Evolutionary conservation across 2,797 vertebrate species (phyloP).

Genomic region (Diplodus puntazzo): DNA sequence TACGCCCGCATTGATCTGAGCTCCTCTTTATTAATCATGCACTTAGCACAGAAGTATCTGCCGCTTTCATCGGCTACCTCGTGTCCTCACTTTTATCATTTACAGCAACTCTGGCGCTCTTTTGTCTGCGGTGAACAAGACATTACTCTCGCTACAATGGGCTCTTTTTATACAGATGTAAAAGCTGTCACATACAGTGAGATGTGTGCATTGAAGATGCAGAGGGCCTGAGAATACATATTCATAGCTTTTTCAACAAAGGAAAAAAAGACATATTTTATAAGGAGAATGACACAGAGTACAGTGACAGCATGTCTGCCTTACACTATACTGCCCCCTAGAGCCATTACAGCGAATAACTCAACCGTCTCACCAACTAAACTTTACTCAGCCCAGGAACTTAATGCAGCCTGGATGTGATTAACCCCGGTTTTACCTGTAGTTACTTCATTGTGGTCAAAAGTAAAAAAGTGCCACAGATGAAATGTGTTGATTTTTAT

Average conservation of each 20-base stretch:
- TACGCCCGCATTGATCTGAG: conserved; percentile 66
- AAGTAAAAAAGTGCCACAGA: conserved; percentile 77
- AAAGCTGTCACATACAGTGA: conserved; percentile 22
- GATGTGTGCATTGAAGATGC: conserved; percentile 40
- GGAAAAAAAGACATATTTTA: conserved; percentile 12
- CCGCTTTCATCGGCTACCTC: conserved; percentile 70
- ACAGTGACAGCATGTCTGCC: not conserved
- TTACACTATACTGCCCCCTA: conserved; percentile 68
- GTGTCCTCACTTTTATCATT: conserved; percentile 70
- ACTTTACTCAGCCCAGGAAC: too few relatives aligned
- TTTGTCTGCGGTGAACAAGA: conserved; percentile 57
- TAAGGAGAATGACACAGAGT: conserved; percentile 14
- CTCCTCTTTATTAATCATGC: conserved; percentile 71
- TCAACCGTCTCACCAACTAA: not conserved
- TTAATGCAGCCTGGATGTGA: not conserved
- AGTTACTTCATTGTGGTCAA: conserved; percentile 25
- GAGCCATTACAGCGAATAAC: conserved; percentile 40
- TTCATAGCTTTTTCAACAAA: conserved; percentile 21
- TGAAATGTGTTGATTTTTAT: conserved; percentile 99
- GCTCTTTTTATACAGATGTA: conserved; percentile 56
- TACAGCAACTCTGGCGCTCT: conserved; percentile 33
- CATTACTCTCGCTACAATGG: conserved; percentile 26
- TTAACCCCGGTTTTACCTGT: rapidly evolving
- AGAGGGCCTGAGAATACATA: conserved; percentile 20
- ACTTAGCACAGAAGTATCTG: conserved; percentile 68